Evolutionary conservation across 2,797 vertebrate genomes (phyloP).

Genomic region (Diceros bicornis): DNA sequence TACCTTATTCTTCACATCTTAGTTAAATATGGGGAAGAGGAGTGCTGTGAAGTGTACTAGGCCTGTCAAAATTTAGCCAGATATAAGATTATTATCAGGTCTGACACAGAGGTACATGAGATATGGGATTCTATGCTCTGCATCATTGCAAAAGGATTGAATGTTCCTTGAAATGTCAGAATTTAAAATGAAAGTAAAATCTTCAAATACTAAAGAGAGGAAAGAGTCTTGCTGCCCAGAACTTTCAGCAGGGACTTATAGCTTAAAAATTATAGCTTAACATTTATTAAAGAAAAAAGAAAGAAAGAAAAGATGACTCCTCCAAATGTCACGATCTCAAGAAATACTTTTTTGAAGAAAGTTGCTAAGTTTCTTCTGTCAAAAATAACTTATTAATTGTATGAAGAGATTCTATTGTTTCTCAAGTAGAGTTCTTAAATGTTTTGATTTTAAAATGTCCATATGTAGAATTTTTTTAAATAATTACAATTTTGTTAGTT

Average conservation of each 20-base stretch:
- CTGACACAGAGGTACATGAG: neutral
- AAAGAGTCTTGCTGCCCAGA: neutral
- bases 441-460: neutral
- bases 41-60: neutral
- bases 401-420: conserved; percentile 12
- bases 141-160: neutral
- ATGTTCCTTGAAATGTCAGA: neutral
- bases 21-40: neutral
- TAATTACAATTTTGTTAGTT: conserved; percentile 24
- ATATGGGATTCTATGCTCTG: neutral
- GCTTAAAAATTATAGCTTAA: neutral
- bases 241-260: neutral
- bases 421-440: neutral
- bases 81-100: neutral
- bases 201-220: neutral
- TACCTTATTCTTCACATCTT: neutral
- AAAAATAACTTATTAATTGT: neutral
- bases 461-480: neutral
- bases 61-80: neutral
- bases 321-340: neutral
- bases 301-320: neutral
- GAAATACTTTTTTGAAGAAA: neutral
- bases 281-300: neutral
- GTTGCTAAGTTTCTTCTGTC: neutral
- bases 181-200: conserved; percentile 36